Conservation (phyloP, 2,888 invertebrate genomes). For the Gnatocerus cornutus region DNA sequence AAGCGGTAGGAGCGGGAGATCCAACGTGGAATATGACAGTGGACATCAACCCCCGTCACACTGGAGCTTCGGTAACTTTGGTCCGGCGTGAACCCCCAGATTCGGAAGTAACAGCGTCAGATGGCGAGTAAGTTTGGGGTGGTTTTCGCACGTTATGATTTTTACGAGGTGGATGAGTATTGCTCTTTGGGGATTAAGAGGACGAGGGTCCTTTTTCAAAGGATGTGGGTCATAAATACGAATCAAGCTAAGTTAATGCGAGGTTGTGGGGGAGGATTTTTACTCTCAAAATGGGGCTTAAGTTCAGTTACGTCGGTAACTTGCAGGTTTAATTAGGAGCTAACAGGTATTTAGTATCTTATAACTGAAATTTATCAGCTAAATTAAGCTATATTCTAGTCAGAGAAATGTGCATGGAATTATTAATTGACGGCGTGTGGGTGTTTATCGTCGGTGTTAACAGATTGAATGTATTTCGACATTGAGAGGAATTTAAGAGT, state of each 20-base stretch:
- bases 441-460: too few species aligned
- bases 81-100: constrained; percentile 77
- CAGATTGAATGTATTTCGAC: too few species aligned
- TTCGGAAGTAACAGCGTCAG: constrained; percentile 56
- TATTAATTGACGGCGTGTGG: neutral
- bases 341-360: constrained; percentile 1
- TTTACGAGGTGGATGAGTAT: constrained; percentile 37
- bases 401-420: neutral
- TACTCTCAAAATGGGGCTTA: too few species aligned
- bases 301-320: too few species aligned
- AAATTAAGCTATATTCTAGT: neutral
- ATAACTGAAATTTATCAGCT: constrained; percentile 2
- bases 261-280: constrained; percentile 16
- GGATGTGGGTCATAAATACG: constrained; percentile 51
- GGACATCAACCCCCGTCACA: constrained; percentile 89
- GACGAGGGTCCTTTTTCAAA: constrained; percentile 48
- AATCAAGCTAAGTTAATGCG: constrained; percentile 48
- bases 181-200: constrained; percentile 42
- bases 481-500: too few species aligned
- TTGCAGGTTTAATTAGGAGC: neutral
- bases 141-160: constrained; percentile 44
- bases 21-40: constrained; percentile 88
- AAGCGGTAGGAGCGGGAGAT: constrained; percentile 58
- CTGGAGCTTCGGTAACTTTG: constrained; percentile 91
- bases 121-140: constrained; percentile 63